Base-by-base conservation (phyloP, 2,797 vertebrate species). In the Centropyge bicolor region DNA sequence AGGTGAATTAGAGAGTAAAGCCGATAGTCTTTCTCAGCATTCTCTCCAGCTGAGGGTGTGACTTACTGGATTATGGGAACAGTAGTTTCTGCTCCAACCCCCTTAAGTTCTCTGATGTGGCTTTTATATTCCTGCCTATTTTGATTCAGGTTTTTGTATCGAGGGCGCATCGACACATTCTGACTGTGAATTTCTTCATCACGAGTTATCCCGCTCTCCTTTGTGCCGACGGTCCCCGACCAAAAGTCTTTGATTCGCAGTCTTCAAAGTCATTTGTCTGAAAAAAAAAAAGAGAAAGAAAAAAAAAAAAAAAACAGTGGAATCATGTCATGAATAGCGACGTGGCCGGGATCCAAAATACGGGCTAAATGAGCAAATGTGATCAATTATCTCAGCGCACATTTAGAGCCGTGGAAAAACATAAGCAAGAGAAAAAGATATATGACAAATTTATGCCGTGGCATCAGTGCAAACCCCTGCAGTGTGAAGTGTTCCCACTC, bases 51-150 rank as follows among this genome's bases (percentile, higher is more conserved):
- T 88, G 82, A 88, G 89, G 89, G 91, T 91, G 86, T 91, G 92
- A 94, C 92, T 92, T 86, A 92, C 87, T 92, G 92, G 92, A 94
- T 94, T 94, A 94, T 66, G 83, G 89, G 87, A 93, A 92, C 90
- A 91, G 91, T 90, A 86, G 91, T 91, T 91, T 87, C 74, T 78
- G 74, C 89, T 88, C 82, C 83, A 80, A 82, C 83, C 87, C 78
- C 87, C 76, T 85, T 80, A 74, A 89, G 59, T 87, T 85, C 68
- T 83, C 65, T 64, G 81, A 90, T 91, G 83, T 65, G 76, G 68
- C 88, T 91, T 91, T 93, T 88, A 90, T 89, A 83, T 78, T 83
- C 64, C 69, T 79, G 68, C 77, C 82, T 84, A 73, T 91, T 91
- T 84, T 78, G 76, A 85, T 70, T 56, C 61, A 61, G 43, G 49